Conservation (phyloP, 2,113 vertebrate species). For the Dasyprocta punctata region DNA sequence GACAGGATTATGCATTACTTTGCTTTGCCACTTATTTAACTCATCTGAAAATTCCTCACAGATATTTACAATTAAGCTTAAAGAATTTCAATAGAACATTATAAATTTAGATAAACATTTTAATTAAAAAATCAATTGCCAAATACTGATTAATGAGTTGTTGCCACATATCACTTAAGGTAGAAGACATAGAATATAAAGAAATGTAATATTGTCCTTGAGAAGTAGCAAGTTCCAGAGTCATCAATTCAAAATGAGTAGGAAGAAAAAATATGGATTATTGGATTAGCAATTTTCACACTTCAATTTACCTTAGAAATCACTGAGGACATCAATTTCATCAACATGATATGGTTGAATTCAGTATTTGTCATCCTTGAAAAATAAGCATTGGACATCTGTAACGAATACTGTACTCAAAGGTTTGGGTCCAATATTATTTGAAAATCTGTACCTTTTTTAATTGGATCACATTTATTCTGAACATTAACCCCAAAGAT, state of each 20-base stretch:
- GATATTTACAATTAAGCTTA: background rate
- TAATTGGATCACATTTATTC: background rate
- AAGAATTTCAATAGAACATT: background rate
- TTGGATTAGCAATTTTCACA: background rate
- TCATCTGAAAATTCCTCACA: background rate
- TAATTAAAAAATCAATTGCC: background rate
- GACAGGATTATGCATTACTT: background rate
- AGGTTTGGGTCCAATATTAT: background rate
- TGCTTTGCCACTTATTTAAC: slow-evolving; percentile 13
- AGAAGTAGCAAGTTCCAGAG: background rate
- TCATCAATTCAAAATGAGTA: background rate
- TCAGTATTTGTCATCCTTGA: background rate
- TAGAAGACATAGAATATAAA: background rate
- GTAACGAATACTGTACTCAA: background rate
- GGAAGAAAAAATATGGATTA: background rate
- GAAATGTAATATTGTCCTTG: background rate
- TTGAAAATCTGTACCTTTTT: background rate
- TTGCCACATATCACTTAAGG: background rate
- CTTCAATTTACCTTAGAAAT: background rate
- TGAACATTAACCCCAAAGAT: background rate
- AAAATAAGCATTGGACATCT: background rate
- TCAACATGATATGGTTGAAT: background rate
- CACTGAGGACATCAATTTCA: background rate
- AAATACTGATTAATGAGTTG: background rate
- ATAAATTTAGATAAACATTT: background rate